Evolutionary conservation across 1,140 invertebrate genomes (phyloP).

Genomic region (Helicorthomorpha holstii): DNA sequence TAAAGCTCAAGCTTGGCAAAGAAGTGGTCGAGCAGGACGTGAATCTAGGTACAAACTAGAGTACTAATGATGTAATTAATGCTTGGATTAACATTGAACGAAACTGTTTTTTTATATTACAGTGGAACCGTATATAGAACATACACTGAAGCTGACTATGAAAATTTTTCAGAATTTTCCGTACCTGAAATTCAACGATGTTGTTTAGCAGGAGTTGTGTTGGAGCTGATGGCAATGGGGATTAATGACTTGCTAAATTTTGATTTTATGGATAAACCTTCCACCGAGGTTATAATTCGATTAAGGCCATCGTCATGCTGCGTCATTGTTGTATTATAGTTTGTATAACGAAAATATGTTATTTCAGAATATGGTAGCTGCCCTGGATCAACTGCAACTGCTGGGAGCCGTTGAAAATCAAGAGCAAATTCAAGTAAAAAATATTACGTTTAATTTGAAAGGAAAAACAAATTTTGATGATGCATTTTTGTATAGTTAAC

Average conservation of each 20-base stretch:
- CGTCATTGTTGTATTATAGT: neutral
- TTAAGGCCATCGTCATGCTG: neutral
- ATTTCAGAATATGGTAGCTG: conserved; percentile 25
- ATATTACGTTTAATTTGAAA: conserved; percentile 4
- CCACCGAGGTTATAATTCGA: conserved; percentile 31
- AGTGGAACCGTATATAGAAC: conserved; percentile 27
- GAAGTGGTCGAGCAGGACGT: conserved; percentile 74
- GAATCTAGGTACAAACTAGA: conserved; percentile 32
- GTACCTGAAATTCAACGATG: conserved; percentile 74
- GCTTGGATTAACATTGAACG: neutral
- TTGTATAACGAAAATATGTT: conserved; percentile 27
- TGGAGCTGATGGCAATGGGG: conserved; percentile 70
- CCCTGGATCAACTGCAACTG: conserved; percentile 48
- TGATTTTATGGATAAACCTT: conserved; percentile 80
- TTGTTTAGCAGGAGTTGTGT: conserved; percentile 50
- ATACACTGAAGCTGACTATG: conserved; percentile 39
- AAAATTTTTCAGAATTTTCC: conserved; percentile 46
- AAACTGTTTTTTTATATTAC: conserved; percentile 11
- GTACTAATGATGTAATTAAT: neutral
- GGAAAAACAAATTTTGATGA: neutral
- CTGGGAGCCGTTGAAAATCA: conserved; percentile 50
- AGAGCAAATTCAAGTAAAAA: conserved; percentile 23
- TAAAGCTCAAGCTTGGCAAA: conserved; percentile 80
- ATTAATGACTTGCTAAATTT: conserved; percentile 59
- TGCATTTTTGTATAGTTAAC: conserved; percentile 45